These are phyloP conservation scores for Ifrita kowaldi DNA, from an alignment of 2,113 vertebrate species.

Conservation along the genomic window DNA sequence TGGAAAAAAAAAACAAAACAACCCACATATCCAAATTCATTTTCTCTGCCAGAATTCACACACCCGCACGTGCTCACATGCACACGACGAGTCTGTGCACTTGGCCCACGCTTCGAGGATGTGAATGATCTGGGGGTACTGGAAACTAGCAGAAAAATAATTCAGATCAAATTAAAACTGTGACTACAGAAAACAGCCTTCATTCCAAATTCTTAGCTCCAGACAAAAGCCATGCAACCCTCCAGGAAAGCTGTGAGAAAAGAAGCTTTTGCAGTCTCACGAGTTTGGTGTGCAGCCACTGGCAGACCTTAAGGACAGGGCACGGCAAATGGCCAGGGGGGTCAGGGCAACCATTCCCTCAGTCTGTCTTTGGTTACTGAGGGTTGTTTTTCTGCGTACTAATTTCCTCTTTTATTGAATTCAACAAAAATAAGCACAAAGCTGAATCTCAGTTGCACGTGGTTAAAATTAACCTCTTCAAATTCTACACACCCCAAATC, in stretches of 20 bases:
- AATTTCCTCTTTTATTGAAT: neutral
- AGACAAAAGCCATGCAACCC: neutral
- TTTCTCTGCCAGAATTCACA: neutral
- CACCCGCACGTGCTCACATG: accelerated
- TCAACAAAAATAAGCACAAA: neutral
- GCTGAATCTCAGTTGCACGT: neutral
- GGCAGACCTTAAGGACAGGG: neutral
- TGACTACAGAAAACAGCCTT: neutral
- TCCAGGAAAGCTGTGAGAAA: neutral
- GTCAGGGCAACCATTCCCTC: neutral
- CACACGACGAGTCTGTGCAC: accelerated
- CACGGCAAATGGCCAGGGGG: neutral
- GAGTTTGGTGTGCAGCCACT: neutral
- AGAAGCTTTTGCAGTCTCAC: neutral
- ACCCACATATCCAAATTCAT: accelerated
- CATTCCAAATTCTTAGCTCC: neutral
- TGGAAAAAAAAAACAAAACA: neutral
- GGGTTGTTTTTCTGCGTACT: neutral
- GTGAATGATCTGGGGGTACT: neutral
- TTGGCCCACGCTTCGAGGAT: neutral
- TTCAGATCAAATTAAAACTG: neutral
- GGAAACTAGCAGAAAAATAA: neutral
- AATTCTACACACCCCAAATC: constrained; percentile 4
- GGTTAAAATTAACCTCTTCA: neutral
- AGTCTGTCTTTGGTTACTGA: neutral